Conservation (phyloP, 2,797 vertebrate species). For the Cetoscarus ocellatus region DNA sequence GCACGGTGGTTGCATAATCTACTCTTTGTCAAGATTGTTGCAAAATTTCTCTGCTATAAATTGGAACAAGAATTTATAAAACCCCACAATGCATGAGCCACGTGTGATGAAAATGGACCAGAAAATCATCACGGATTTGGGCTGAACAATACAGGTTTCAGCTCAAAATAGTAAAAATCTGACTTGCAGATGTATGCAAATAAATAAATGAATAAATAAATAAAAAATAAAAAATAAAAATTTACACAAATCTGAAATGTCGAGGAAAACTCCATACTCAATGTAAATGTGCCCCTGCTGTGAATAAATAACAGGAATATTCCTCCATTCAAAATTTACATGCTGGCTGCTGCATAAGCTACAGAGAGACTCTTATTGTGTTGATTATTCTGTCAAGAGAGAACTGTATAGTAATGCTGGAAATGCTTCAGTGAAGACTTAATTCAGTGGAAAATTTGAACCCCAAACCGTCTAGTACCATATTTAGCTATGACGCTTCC, state of each 20-base stretch:
- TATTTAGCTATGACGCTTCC: constrained; percentile 28
- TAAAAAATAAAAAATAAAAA: too few relatives aligned
- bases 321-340: neutral
- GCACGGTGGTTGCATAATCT: neutral
- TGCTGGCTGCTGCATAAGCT: neutral
- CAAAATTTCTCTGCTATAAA: neutral
- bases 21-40: neutral
- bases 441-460: constrained; percentile 32
- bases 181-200: neutral
- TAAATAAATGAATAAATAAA: neutral
- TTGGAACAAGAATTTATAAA: too few relatives aligned
- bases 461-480: constrained; percentile 20
- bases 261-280: neutral
- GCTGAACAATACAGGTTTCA: neutral
- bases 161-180: neutral
- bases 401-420: constrained; percentile 8
- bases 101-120: neutral
- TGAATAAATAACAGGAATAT: neutral
- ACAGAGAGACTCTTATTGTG: constrained; percentile 14
- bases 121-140: neutral
- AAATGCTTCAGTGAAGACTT: constrained; percentile 23
- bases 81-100: neutral
- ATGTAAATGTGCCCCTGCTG: neutral
- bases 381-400: constrained; percentile 30
- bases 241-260: neutral